Evolutionary conservation across 2,888 invertebrate genomes (phyloP).

Genomic region (Dugesia japonica): DNA sequence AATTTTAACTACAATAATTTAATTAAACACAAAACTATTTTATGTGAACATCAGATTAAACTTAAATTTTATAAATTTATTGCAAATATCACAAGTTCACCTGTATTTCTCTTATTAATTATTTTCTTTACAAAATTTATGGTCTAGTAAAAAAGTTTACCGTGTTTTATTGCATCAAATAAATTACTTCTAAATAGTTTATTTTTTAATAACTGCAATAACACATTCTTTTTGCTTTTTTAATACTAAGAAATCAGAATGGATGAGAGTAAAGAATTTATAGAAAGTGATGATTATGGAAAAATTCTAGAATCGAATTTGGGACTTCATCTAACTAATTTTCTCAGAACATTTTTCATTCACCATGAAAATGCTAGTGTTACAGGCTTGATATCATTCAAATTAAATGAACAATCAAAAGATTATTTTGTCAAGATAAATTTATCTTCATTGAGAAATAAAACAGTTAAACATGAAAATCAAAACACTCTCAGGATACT

Average conservation of each 20-base stretch:
- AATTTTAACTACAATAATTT: no score
- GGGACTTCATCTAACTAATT: neutral
- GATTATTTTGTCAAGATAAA: constrained; percentile 20
- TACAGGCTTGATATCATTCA: neutral
- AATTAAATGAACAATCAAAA: neutral
- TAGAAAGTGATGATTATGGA: neutral
- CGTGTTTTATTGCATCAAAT: neutral
- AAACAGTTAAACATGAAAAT: neutral
- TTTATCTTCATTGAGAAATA: neutral
- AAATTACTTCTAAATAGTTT: neutral
- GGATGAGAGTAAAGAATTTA: neutral
- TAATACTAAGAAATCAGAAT: neutral
- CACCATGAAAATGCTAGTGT: neutral
- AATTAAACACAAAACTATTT: no score
- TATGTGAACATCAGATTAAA: no score
- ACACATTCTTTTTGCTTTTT: neutral
- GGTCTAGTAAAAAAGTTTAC: no score
- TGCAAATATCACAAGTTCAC: no score
- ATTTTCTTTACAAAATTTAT: no score
- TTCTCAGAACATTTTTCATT: neutral
- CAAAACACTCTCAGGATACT: neutral
- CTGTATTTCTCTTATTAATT: no score
- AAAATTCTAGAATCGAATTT: neutral
- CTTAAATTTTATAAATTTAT: no score
- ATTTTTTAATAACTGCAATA: neutral